phyloP scores from a whole-genome alignment of 1,140 invertebrate species.

The Drosophila nebulosa region DNA sequence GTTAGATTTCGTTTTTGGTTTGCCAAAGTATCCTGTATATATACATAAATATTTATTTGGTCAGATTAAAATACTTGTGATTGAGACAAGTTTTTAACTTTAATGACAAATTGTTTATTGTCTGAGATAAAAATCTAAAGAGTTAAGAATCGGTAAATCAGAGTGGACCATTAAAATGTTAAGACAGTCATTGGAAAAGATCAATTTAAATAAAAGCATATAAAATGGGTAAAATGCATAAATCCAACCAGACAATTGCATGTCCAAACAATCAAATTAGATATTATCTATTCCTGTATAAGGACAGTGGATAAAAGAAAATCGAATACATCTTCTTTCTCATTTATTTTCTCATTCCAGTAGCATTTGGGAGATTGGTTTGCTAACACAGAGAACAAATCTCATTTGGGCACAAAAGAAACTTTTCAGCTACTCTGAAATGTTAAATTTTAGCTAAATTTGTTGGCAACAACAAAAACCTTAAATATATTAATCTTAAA shows the following conservation, averaged over 20 bases:
- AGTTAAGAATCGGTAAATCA: neutral
- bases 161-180: neutral
- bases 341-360: too few relatives aligned
- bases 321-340: too few relatives aligned
- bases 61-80: slow-evolving; percentile 5
- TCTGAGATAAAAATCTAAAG: neutral
- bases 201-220: neutral
- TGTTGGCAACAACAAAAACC: too few relatives aligned
- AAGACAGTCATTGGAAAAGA: neutral
- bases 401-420: too few relatives aligned
- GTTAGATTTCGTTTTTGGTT: neutral
- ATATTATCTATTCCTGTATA: too few relatives aligned
- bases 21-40: neutral
- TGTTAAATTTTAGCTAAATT: too few relatives aligned
- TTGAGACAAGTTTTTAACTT: neutral
- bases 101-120: neutral
- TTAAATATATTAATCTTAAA: too few relatives aligned
- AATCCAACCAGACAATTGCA: neutral
- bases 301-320: too few relatives aligned
- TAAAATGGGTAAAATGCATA: neutral
- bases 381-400: too few relatives aligned
- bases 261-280: too few relatives aligned
- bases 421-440: too few relatives aligned
- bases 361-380: too few relatives aligned
- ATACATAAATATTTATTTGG: slow-evolving; percentile 23